These are phyloP conservation scores for Psittacula derbiana DNA, from an alignment of 2,797 vertebrate genomes.

Conservation along the genomic window DNA sequence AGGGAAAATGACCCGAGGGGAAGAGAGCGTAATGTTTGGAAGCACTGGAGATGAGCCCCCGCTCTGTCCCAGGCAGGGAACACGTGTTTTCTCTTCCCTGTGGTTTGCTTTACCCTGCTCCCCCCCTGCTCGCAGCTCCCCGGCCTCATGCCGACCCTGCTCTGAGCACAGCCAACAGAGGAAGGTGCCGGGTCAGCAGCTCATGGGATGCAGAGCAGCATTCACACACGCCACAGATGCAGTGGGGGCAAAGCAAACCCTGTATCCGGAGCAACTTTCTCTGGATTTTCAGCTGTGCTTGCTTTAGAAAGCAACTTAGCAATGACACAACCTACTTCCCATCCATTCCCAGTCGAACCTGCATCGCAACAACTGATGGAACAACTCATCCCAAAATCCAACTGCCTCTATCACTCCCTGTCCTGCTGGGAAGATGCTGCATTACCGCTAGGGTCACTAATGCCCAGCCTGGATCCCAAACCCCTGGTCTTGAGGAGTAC, in stretches of 20 bases:
- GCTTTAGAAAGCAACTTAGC: background rate
- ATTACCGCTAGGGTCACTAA: rapidly evolving
- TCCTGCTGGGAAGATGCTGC: rapidly evolving
- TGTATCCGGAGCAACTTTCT: background rate
- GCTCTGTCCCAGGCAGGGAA: constrained; percentile 6
- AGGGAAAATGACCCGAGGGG: constrained; percentile 49
- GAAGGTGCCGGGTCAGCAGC: background rate
- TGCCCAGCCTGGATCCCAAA: background rate
- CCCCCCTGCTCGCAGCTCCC: background rate
- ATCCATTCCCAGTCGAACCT: background rate
- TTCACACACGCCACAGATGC: rapidly evolving
- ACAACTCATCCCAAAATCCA: background rate
- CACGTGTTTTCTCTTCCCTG: constrained; percentile 29
- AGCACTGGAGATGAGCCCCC: background rate
- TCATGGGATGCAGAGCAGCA: background rate
- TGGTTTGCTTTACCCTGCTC: background rate
- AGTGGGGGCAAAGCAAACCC: background rate
- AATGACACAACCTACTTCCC: background rate
- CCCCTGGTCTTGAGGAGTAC: background rate
- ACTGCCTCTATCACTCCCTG: rapidly evolving
- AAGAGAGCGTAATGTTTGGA: background rate
- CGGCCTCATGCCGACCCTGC: rapidly evolving
- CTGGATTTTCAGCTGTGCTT: background rate
- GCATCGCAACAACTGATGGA: background rate
- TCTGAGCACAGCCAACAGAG: background rate